These are phyloP conservation scores for Chrysopilus asiliformis DNA, from an alignment of 2,888 invertebrate species.

Conservation along the genomic window DNA sequence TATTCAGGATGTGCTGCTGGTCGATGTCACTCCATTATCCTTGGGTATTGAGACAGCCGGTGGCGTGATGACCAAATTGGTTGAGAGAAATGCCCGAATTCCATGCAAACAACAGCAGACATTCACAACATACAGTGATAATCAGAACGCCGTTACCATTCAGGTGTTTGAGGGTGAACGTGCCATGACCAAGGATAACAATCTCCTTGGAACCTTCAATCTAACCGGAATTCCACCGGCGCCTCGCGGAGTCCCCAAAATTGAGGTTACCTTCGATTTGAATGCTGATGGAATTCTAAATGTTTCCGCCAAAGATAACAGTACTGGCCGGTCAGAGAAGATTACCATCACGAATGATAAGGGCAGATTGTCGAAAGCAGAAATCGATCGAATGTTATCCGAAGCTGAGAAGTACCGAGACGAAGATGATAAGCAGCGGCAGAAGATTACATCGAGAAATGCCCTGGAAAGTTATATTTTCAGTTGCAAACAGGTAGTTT, in stretches of 20 bases:
- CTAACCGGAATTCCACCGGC: conserved; percentile 73
- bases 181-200: conserved; percentile 84
- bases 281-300: conserved; percentile 83
- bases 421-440: conserved; percentile 59
- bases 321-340: conserved; percentile 64
- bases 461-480: conserved; percentile 64
- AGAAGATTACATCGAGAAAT: conserved; percentile 58
- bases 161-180: conserved; percentile 79
- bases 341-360: conserved; percentile 82
- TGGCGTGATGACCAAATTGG: conserved; percentile 73
- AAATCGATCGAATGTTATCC: conserved; percentile 71
- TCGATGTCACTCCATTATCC: conserved; percentile 67
- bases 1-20: conserved; percentile 70
- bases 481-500: conserved; percentile 45
- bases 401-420: conserved; percentile 67
- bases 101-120: conserved; percentile 66
- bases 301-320: conserved; percentile 62
- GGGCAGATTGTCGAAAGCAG: conserved; percentile 69
- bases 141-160: conserved; percentile 80
- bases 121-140: conserved; percentile 86
- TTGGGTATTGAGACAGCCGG: conserved; percentile 74
- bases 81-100: conserved; percentile 69
- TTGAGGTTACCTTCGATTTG: conserved; percentile 70
- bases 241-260: conserved; percentile 52
- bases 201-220: conserved; percentile 68